Evolutionary conservation across 37 sponge, comb jelly and placozoan species (phyloP), one percentile per base, ranked within the genome.

Genomic region (Haliclona indistincta): DNA sequence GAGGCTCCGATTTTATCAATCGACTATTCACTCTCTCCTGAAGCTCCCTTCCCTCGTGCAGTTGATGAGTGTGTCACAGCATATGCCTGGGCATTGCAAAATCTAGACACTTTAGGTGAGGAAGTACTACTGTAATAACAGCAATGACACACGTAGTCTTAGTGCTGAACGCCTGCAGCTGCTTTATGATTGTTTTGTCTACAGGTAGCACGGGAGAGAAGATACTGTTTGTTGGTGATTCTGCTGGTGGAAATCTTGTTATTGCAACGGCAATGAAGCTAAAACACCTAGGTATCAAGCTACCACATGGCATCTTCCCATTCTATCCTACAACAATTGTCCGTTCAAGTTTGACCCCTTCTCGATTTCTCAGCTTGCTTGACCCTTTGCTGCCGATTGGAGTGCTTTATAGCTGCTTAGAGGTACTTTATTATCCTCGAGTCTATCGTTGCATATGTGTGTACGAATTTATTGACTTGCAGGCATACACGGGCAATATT

Each of bases 361-460:
- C 98, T 28, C 89, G 98, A 7, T 56, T 91, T 30, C 80, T 91
- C 64, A 75, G 84, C 55, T 34, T 92, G 0, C 41, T 94, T 36
- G 98, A 97, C 65, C 95, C 95, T 5, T 64, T 97, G 2, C 85
- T 97, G 2, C 95, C 90, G 39, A 36, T 84, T 6, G 98, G 98
- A 4, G 67, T 97, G 11, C 30, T 97, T 43, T 25, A 89, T 64
- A 74, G 79, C 67, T 97, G 98, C 68, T 67, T 94, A 37, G 64
- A 74, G 75, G 83, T 74, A 22, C 8, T 15, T 11, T 53, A 35
- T 74, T 60, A 20, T 61, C 28, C 8, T 26, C 15, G 30, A 10
- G 7, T 61, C 7, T 61, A 8, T 61, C 8, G 25, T 61, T 8
- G 10, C 28, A 28, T 25, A 28, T 11, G 63, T 61, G 10, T 25